Evolutionary conservation across 2,888 invertebrate genomes (phyloP).

Genomic region (Andrena chrysosceles): DNA sequence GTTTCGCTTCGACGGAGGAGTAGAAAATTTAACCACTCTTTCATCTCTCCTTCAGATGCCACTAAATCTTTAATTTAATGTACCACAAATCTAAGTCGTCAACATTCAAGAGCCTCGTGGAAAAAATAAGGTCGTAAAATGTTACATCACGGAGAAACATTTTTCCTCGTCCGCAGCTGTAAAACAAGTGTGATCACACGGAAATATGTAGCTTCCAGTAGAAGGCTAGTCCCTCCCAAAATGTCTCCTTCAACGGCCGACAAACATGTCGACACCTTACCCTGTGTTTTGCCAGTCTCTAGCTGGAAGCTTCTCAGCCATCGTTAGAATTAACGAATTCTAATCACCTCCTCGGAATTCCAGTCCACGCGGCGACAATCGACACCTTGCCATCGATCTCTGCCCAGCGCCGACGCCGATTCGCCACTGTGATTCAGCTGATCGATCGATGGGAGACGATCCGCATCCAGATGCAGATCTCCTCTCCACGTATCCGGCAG

Average conservation of each 20-base stretch:
- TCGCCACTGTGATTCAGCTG: constrained; percentile 20
- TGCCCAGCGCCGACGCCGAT: not conserved
- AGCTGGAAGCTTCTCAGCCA: not conserved
- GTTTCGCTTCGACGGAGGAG: too few relatives aligned
- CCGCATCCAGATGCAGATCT: constrained; percentile 59
- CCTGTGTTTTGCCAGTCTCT: constrained; percentile 2
- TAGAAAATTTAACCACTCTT: too few relatives aligned
- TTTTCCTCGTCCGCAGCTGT: not conserved
- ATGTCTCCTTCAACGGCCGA: not conserved
- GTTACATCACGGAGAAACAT: not conserved
- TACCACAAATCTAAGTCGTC: not conserved
- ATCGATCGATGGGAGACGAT: constrained; percentile 22
- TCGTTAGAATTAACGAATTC: constrained; percentile 31
- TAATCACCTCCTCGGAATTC: constrained; percentile 38
- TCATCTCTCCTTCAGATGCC: too few relatives aligned
- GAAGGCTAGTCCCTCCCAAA: not conserved
- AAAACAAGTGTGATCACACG: not conserved
- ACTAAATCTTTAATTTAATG: too few relatives aligned
- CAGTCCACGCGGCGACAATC: constrained; percentile 26
- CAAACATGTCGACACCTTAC: not conserved
- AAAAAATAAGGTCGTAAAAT: not conserved
- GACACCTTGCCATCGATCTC: constrained; percentile 29
- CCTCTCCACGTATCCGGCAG: constrained; percentile 39
- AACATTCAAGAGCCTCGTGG: not conserved
- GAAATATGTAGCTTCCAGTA: too few relatives aligned